These are phyloP conservation scores for Drosophila dives DNA, from an alignment of 2,888 invertebrate species.

Conservation along the genomic window DNA sequence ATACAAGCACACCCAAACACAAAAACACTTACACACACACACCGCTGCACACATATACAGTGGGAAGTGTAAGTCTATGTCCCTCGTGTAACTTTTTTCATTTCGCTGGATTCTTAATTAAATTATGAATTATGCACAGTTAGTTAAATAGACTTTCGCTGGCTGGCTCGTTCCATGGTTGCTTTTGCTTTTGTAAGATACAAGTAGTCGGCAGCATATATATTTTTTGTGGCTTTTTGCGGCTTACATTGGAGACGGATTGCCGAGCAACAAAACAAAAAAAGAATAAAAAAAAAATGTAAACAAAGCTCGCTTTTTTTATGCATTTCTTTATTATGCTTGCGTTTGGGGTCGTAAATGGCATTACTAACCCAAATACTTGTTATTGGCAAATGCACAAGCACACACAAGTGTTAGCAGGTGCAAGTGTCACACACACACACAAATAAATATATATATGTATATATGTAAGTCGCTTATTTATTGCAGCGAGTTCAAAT, in stretches of 20 bases:
- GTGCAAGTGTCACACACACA: constrained; percentile 32
- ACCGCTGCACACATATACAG: constrained; percentile 15
- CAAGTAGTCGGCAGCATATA: constrained; percentile 28
- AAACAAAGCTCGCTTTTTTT: constrained; percentile 58
- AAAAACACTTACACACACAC: constrained; percentile 14
- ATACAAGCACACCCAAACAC: not conserved
- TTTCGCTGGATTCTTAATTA: constrained; percentile 83
- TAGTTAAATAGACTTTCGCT: constrained; percentile 81
- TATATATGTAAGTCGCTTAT: constrained; percentile 74
- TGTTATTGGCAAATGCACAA: constrained; percentile 61
- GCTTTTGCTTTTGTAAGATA: constrained; percentile 34
- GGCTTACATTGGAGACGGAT: constrained; percentile 80
- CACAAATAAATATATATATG: constrained; percentile 26
- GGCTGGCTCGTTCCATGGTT: constrained; percentile 6
- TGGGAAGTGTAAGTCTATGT: constrained; percentile 53
- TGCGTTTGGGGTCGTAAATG: constrained; percentile 77
- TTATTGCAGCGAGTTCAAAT: constrained; percentile 80
- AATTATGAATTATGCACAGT: constrained; percentile 84
- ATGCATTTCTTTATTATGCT: constrained; percentile 61
- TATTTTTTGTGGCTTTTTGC: constrained; percentile 43
- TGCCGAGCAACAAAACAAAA: constrained; percentile 28
- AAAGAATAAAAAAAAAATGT: constrained; percentile 20
- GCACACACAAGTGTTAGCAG: constrained; percentile 24
- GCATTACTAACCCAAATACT: constrained; percentile 83
- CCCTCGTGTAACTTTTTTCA: constrained; percentile 80